Percentiles rank a stretch among this genome's conserved stretches.
These are phyloP conservation scores for Spilarctia lutea DNA, from an alignment of 2,888 invertebrate species.

Conservation along the genomic window DNA sequence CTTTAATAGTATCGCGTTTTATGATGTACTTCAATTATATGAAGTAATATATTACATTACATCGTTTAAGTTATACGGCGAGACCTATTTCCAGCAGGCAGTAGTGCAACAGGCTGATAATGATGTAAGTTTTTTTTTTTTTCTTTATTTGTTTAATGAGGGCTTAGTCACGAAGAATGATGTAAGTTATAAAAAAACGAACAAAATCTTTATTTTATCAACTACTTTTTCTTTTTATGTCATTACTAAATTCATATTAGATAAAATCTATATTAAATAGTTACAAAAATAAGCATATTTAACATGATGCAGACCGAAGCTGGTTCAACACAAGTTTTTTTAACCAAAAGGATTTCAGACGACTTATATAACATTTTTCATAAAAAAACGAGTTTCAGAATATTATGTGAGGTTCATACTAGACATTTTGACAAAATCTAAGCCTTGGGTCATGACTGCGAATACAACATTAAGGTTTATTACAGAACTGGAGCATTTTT, in stretches of 20 bases:
- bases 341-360: slow-evolving; percentile 20
- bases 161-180: too few relatives aligned
- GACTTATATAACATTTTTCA: slow-evolving; percentile 22
- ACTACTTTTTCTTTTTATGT: too few relatives aligned
- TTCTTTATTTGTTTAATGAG: too few relatives aligned
- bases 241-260: too few relatives aligned
- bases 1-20: not conserved
- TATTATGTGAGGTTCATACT: slow-evolving; percentile 51
- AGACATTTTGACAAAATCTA: slow-evolving; percentile 68
- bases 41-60: too few relatives aligned
- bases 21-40: not conserved
- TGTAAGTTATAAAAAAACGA: too few relatives aligned
- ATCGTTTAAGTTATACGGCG: too few relatives aligned
- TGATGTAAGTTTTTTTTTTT: too few relatives aligned
- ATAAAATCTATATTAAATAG: slow-evolving; percentile 2
- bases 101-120: too few relatives aligned
- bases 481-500: slow-evolving; percentile 75
- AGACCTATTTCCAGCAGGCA: too few relatives aligned
- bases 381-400: slow-evolving; percentile 22
- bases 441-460: slow-evolving; percentile 64
- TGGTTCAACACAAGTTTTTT: slow-evolving; percentile 20
- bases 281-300: slow-evolving; percentile 9
- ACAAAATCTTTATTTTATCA: too few relatives aligned
- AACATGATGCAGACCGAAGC: not conserved
- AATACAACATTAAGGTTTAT: slow-evolving; percentile 63